Conservation (phyloP, 2,113 vertebrate genomes). For the Morone saxatilis region DNA sequence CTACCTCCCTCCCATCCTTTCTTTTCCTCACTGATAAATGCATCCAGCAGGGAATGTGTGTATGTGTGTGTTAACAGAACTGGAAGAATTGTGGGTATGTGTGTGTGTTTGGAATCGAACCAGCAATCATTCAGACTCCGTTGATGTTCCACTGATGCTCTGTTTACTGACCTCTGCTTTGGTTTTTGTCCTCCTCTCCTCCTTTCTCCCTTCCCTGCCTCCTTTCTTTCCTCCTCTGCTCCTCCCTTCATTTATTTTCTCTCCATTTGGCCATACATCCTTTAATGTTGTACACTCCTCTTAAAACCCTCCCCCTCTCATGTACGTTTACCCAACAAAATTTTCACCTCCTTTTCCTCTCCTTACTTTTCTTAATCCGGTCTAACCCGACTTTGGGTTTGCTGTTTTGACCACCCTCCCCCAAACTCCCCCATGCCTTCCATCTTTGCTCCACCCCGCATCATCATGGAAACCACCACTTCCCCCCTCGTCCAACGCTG, state of each 20-base stretch:
- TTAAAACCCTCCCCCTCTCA: not conserved
- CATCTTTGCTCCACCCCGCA: slow-evolving; percentile 75
- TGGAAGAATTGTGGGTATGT: slow-evolving; percentile 23
- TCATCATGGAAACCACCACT: slow-evolving; percentile 97
- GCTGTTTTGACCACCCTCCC: slow-evolving; percentile 57
- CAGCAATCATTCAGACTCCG: slow-evolving; percentile 77
- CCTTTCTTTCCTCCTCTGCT: slow-evolving; percentile 48
- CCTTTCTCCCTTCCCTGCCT: slow-evolving; percentile 58
- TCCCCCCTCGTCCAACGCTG: slow-evolving; percentile 98
- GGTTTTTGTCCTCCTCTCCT: slow-evolving; percentile 79
- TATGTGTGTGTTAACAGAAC: slow-evolving; percentile 21
- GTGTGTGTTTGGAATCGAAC: slow-evolving; percentile 41
- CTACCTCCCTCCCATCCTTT: slow-evolving; percentile 40
- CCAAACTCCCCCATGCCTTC: slow-evolving; percentile 42
- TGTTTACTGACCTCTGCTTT: slow-evolving; percentile 85
- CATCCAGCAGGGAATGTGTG: slow-evolving; percentile 60
- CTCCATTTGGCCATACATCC: slow-evolving; percentile 28
- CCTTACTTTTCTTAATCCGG: slow-evolving; percentile 34
- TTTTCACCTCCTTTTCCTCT: slow-evolving; percentile 14
- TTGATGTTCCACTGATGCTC: slow-evolving; percentile 83
- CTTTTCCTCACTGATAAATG: slow-evolving; percentile 45
- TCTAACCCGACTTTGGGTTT: slow-evolving; percentile 59
- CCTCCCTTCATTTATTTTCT: slow-evolving; percentile 56
- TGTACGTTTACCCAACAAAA: slow-evolving; percentile 23
- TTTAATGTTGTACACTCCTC: slow-evolving; percentile 24